Conservation (phyloP, 2,797 vertebrate genomes). For the Acanthopagrus latus region DNA sequence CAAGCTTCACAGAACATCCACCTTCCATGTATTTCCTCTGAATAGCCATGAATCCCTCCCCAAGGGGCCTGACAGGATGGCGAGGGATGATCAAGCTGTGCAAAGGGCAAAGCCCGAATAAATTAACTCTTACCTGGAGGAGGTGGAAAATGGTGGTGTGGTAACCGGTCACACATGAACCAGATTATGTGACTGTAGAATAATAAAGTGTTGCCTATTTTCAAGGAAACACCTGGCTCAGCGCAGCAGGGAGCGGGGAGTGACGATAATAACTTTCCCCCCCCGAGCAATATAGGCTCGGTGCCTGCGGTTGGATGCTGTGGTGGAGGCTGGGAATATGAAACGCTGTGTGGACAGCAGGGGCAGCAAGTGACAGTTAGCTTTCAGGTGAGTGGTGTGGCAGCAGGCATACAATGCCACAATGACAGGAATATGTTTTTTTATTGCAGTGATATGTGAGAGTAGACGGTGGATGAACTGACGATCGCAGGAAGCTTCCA, state of each 20-base stretch:
- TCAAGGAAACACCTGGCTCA: neutral
- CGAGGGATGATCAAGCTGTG: neutral
- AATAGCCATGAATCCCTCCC: neutral
- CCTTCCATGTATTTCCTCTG: constrained; percentile 1
- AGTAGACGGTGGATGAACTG: too few relatives aligned
- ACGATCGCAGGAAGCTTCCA: neutral
- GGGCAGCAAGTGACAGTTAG: neutral
- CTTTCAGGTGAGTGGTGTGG: too few relatives aligned
- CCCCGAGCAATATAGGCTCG: neutral
- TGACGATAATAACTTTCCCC: neutral
- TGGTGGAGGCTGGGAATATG: neutral
- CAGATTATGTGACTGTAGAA: neutral
- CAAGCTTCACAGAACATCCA: neutral
- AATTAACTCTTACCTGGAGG: neutral
- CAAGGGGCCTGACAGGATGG: neutral
- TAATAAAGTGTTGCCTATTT: neutral
- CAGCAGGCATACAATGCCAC: neutral
- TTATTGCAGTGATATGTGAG: too few relatives aligned
- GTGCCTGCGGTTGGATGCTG: neutral
- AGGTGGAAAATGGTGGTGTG: neutral
- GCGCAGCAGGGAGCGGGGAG: neutral
- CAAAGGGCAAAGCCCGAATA: neutral
- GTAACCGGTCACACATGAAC: neutral
- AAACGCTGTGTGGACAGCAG: neutral
- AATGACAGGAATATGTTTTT: neutral